phyloP scores from a whole-genome alignment of 2,797 vertebrate species.

The Ceryle rudis region DNA sequence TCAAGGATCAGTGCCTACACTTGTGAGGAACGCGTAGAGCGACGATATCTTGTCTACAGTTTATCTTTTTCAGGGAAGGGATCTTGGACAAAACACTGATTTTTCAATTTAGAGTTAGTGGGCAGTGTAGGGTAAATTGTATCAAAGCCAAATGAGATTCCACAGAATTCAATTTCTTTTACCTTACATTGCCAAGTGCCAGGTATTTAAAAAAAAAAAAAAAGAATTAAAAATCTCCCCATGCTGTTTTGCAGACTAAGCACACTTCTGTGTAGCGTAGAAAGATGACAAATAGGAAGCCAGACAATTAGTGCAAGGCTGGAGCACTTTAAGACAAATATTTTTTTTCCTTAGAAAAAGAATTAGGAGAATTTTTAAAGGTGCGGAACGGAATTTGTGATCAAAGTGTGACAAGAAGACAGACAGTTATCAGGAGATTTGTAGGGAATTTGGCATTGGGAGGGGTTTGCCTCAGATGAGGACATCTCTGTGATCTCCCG shows the following conservation, averaged over 20 bases:
- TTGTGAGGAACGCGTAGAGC: neutral
- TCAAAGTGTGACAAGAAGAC: neutral
- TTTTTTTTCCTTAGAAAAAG: neutral
- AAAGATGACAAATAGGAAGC: neutral
- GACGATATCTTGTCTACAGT: neutral
- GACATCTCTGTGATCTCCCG: neutral
- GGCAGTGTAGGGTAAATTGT: neutral
- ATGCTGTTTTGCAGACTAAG: neutral
- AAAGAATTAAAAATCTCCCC: conserved; percentile 5
- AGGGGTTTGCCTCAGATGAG: neutral
- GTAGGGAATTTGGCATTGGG: neutral
- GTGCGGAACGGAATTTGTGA: neutral
- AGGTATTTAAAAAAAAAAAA: conserved; percentile 24
- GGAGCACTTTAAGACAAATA: neutral
- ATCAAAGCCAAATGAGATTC: conserved; percentile 32
- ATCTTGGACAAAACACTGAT: neutral
- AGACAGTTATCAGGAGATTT: neutral
- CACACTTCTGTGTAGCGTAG: neutral
- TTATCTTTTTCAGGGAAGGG: neutral
- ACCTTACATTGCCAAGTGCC: neutral
- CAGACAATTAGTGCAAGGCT: neutral
- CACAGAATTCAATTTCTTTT: conserved; percentile 18
- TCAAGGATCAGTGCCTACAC: neutral
- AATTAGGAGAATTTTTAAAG: neutral
- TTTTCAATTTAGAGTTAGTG: conserved; percentile 1